A percentile compares a stretch with the other conserved stretches of the same genome.
Conservation (phyloP, 2,797 vertebrate species). For the Dromococcyx pavoninus region DNA sequence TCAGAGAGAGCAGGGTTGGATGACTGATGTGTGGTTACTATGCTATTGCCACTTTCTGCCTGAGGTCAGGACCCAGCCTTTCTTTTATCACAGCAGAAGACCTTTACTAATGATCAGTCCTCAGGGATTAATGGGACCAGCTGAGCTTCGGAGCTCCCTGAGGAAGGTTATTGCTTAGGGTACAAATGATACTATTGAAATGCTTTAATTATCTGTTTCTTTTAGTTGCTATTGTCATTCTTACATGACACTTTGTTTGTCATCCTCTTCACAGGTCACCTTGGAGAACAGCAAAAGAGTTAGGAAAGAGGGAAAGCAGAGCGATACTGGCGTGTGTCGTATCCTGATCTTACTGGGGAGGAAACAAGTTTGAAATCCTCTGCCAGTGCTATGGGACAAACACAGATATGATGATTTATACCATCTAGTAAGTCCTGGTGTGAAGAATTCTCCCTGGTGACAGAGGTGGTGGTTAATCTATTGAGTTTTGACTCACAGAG, state of each 20-base stretch:
- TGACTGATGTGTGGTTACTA: neutral
- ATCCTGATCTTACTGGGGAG: neutral
- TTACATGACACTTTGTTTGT: neutral
- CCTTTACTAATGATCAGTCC: conserved; percentile 11
- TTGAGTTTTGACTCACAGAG: neutral
- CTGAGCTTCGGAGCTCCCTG: neutral
- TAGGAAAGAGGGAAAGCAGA: neutral
- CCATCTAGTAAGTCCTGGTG: neutral
- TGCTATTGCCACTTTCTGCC: neutral
- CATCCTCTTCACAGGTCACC: neutral
- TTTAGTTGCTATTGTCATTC: neutral
- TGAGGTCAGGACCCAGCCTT: neutral
- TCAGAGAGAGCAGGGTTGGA: neutral
- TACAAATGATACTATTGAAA: neutral
- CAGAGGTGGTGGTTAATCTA: neutral
- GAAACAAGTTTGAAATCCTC: neutral
- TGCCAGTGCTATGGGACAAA: neutral
- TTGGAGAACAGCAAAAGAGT: neutral
- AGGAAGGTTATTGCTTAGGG: neutral
- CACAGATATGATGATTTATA: neutral
- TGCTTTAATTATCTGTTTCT: conserved; percentile 30
- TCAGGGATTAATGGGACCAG: neutral
- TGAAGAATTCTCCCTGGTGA: neutral
- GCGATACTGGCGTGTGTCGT: neutral
- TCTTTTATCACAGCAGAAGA: neutral